Conservation (phyloP, 1,140 invertebrate species). For the Aleiodes sp. region DNA sequence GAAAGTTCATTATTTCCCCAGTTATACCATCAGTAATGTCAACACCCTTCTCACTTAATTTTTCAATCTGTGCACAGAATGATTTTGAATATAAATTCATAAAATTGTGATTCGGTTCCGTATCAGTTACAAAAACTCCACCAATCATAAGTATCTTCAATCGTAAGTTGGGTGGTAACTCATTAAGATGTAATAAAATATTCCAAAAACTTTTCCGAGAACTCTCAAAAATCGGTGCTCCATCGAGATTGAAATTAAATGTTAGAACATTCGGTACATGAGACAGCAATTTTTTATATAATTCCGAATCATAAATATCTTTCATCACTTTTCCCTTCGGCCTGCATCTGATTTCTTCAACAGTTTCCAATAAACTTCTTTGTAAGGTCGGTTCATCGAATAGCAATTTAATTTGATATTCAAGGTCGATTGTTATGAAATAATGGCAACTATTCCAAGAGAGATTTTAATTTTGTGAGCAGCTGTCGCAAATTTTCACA, state of each 20-base stretch:
- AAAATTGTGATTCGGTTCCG: neutral
- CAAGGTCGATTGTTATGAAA: too few relatives aligned
- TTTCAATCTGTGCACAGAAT: neutral
- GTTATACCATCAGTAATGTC: neutral
- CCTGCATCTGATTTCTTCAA: neutral
- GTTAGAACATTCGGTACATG: neutral
- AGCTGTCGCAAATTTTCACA: too few relatives aligned
- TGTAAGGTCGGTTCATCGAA: too few relatives aligned
- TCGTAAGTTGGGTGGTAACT: neutral
- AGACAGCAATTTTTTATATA: neutral
- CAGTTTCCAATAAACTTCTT: too few relatives aligned
- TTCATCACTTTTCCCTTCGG: neutral
- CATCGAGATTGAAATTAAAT: neutral
- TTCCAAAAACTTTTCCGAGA: neutral
- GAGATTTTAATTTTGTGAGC: too few relatives aligned
- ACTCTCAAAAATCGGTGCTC: neutral
- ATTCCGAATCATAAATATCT: neutral
- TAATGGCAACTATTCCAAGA: too few relatives aligned
- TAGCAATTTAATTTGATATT: too few relatives aligned
- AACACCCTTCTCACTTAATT: neutral
- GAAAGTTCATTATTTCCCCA: neutral
- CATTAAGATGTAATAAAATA: neutral
- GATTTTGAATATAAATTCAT: slow-evolving; percentile 24
- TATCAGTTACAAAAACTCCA: neutral
- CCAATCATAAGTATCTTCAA: neutral